Evolutionary conservation across 53 echinoderm and acorn worm genomes (phyloP).

Genomic region (Henricia sp.): DNA sequence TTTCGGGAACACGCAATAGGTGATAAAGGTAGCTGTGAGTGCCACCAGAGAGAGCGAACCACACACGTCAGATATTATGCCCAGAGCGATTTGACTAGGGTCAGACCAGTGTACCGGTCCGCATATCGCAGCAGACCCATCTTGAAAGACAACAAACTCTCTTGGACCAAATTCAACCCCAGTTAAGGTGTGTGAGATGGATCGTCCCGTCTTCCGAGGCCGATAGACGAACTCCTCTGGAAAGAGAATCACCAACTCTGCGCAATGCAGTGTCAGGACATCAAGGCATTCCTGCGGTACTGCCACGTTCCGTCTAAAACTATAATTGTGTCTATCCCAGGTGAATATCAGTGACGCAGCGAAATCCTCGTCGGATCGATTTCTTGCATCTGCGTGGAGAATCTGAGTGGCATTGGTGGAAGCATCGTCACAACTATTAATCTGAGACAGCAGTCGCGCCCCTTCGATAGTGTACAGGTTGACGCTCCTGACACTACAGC

Average conservation of each 20-base stretch:
- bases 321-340: not conserved
- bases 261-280: constrained; percentile 1
- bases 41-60: constrained; percentile 59
- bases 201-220: not conserved
- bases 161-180: not conserved
- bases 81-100: not conserved
- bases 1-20: constrained; percentile 59
- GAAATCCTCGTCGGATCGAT: not conserved
- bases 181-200: not conserved
- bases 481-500: not conserved
- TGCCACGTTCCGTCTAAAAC: not conserved
- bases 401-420: not conserved
- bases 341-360: not conserved
- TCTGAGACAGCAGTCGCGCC: not conserved
- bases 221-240: constrained; percentile 2
- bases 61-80: not conserved
- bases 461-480: not conserved
- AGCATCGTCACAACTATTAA: not conserved
- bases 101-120: constrained; percentile 16
- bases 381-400: not conserved
- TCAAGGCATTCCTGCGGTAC: constrained; percentile 12
- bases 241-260: not conserved
- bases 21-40: constrained; percentile 63
- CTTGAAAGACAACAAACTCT: not conserved
- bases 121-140: constrained; percentile 18